Conservation (phyloP, 2,888 invertebrate genomes). For the Cosmia pyralina region DNA sequence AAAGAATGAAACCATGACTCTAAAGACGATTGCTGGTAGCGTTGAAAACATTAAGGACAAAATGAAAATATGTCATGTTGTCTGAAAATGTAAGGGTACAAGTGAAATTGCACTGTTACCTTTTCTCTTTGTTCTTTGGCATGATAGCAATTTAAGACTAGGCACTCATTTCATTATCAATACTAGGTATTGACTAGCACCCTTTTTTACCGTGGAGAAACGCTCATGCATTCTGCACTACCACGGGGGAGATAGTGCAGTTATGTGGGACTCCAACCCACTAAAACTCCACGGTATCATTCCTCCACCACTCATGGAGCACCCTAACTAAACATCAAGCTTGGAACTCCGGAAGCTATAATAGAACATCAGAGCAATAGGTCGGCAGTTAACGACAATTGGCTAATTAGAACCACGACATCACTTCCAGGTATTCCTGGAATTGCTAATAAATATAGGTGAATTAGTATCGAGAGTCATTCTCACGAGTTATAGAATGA, state of each 20-base stretch:
- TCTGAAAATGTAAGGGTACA: too few relatives aligned
- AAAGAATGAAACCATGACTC: too few relatives aligned
- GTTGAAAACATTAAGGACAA: background rate
- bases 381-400: slow-evolving; percentile 9
- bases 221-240: too few relatives aligned
- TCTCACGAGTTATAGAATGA: slow-evolving; percentile 71
- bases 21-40: background rate
- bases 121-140: background rate
- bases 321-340: background rate
- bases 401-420: slow-evolving; percentile 44
- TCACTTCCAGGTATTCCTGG: slow-evolving; percentile 43
- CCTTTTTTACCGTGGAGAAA: too few relatives aligned
- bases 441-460: slow-evolving; percentile 61
- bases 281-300: too few relatives aligned
- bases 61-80: background rate
- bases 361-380: slow-evolving; percentile 20
- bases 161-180: background rate
- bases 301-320: too few relatives aligned
- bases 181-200: background rate
- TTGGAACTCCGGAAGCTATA: background rate
- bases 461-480: slow-evolving; percentile 62
- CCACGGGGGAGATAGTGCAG: too few relatives aligned
- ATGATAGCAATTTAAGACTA: background rate
- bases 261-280: too few relatives aligned
- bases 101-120: too few relatives aligned